A percentile compares a stretch with the other conserved stretches of the same genome.
Conservation (phyloP, 2,113 vertebrate genomes). For the Triplophysa siluroides region DNA sequence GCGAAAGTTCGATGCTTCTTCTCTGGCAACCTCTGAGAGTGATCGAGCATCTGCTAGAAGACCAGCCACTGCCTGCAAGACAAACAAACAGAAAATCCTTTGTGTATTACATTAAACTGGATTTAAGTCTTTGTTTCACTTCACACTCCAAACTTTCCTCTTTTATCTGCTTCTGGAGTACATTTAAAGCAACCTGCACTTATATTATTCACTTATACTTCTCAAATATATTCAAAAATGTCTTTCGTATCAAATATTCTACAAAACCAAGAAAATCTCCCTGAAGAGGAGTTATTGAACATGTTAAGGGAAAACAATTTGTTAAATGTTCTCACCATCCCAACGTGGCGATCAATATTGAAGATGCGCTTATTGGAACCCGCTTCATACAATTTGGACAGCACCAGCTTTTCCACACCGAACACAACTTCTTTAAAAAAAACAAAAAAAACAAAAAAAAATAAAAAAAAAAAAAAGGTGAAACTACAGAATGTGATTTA, state of each 20-base stretch:
- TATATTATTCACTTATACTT: too few relatives aligned
- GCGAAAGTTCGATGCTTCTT: constrained; percentile 96
- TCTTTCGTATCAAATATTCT: not conserved
- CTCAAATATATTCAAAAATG: too few relatives aligned
- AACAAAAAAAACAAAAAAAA: constrained; percentile 43
- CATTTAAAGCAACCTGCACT: not conserved
- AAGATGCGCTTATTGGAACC: constrained; percentile 98
- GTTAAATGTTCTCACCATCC: constrained; percentile 82
- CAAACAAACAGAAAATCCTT: not conserved
- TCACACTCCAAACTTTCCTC: not conserved
- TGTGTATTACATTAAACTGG: not conserved
- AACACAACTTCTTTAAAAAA: too few relatives aligned
- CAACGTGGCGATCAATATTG: constrained; percentile 95
- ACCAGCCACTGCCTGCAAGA: constrained; percentile 88
- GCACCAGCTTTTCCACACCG: constrained; percentile 94
- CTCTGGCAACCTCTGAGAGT: constrained; percentile 91
- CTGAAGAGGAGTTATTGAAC: not conserved
- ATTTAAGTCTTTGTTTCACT: not conserved
- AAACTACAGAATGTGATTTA: too few relatives aligned
- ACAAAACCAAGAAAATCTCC: not conserved
- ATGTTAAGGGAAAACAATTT: not conserved
- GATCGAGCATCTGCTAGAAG: constrained; percentile 94
- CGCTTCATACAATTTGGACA: constrained; percentile 98
- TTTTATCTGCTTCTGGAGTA: not conserved
- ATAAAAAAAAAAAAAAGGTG: not conserved